Evolutionary conservation across 2,797 vertebrate species (phyloP), one percentile per base, ranked within the genome.

Genomic region (Pangasius larnaudii): DNA sequence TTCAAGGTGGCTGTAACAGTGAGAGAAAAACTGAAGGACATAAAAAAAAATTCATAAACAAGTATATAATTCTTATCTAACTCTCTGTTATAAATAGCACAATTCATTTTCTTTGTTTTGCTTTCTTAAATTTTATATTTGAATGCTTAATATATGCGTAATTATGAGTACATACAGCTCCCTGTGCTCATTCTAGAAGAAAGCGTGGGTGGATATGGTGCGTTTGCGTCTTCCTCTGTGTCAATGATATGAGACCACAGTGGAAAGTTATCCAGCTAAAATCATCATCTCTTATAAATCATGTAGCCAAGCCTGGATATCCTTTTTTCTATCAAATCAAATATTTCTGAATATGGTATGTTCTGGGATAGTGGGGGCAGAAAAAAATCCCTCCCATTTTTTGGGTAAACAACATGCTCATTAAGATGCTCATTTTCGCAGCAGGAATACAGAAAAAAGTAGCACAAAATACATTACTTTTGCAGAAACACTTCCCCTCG

Each of bases 351-450:
- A 87, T 90, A 89, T 90, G 88, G 84, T 90, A 90, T 88, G 86
- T 91, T 87, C 88, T 19, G 56, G 79, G 59, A 36, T 65, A n/a
- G 72, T 22, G 86, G n/a, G 72, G 36, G 69, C 53, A 58, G 61
- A 65, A 65, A 84, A 86, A 92, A 85, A 58, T 24, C 42, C 89
- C 84, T 94, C 86, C 84, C 90, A 46, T 90, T 89, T 94, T 94
- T 89, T 87, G 90, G 91, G 93, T 93, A 95, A 95, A 95, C 93
- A 95, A 93, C 91, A 90, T 78, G 88, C 86, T 92, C 89, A 93
- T 94, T 93, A 93, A 89, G 89, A 90, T 90, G 86, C 85, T 91
- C 91, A 93, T 92, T 92, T 93, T 91, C 91, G 81, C 92, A 91
- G 89, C 92, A 91, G 91, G 91, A 89, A 87, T 86, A 90, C 77